Conservation (phyloP, 2,797 vertebrate genomes). For the Myiothlypis chrysogaster region DNA sequence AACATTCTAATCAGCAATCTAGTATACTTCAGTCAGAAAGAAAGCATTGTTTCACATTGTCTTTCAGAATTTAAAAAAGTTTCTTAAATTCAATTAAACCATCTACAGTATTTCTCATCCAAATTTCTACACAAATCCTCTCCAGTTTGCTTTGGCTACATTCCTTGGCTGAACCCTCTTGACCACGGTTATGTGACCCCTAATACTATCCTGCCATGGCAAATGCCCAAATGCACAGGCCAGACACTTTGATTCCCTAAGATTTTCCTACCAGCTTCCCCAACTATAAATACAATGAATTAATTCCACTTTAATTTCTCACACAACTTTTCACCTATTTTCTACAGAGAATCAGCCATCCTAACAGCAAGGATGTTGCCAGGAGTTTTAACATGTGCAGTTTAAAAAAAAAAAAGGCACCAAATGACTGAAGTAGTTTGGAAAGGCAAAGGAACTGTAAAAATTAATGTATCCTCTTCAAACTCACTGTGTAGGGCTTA, state of each 20-base stretch:
- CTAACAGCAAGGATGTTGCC: not conserved
- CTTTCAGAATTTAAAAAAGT: not conserved
- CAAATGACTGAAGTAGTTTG: not conserved
- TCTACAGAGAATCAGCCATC: not conserved
- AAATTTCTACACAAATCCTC: not conserved
- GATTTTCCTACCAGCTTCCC: not conserved
- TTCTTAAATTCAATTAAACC: not conserved
- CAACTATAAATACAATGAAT: not conserved
- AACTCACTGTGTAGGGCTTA: not conserved
- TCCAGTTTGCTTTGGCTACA: not conserved
- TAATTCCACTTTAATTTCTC: not conserved
- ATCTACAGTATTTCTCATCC: not conserved
- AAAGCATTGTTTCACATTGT: not conserved
- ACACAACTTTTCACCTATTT: not conserved
- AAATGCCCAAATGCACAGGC: not conserved
- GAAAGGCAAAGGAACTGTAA: not conserved
- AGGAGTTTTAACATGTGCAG: not conserved
- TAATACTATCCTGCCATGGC: not conserved
- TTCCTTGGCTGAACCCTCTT: not conserved
- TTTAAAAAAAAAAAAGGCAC: not conserved
- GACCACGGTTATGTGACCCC: not conserved
- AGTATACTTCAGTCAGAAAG: not conserved
- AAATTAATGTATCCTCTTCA: not conserved
- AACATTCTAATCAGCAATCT: not conserved
- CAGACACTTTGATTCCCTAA: not conserved